These are phyloP conservation scores for Gymnoscopelus microlampas DNA, from an alignment of 2,797 vertebrate genomes.

Conservation along the genomic window DNA sequence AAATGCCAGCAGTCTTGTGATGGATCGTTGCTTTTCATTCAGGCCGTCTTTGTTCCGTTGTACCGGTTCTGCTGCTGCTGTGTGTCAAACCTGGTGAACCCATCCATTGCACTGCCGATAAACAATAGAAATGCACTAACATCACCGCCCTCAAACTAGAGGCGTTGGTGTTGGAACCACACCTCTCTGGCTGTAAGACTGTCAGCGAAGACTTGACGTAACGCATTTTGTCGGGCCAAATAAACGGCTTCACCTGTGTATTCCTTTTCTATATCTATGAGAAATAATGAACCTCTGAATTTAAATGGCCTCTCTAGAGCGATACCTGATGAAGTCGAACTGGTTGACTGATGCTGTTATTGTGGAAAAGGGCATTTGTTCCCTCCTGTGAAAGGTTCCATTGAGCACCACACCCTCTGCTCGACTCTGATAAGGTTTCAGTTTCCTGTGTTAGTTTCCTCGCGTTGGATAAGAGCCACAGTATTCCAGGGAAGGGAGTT, in stretches of 20 bases:
- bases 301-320: not conserved
- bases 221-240: too few species aligned
- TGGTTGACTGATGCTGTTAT: slow-evolving; percentile 3
- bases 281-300: not conserved
- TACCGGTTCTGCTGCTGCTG: too few species aligned
- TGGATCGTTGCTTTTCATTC: too few species aligned
- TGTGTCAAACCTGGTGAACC: too few species aligned
- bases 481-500: not conserved
- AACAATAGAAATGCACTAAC: too few species aligned
- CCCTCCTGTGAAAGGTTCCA: not conserved
- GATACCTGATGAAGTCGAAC: not conserved
- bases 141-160: too few species aligned
- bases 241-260: too few species aligned
- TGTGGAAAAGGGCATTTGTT: slow-evolving; percentile 4
- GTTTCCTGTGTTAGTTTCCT: not conserved
- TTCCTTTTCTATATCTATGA: not conserved
- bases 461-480: too few species aligned
- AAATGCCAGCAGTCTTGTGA: too few species aligned
- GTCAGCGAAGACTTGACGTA: not conserved
- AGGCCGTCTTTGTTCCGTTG: too few species aligned
- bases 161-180: slow-evolving; percentile 16
- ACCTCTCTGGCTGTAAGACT: slow-evolving; percentile 1
- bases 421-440: not conserved
- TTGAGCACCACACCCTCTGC: slow-evolving; percentile 3
- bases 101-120: too few species aligned